Base-by-base conservation (phyloP, 2,888 invertebrate genomes). In the Willowsia nigromaculata region DNA sequence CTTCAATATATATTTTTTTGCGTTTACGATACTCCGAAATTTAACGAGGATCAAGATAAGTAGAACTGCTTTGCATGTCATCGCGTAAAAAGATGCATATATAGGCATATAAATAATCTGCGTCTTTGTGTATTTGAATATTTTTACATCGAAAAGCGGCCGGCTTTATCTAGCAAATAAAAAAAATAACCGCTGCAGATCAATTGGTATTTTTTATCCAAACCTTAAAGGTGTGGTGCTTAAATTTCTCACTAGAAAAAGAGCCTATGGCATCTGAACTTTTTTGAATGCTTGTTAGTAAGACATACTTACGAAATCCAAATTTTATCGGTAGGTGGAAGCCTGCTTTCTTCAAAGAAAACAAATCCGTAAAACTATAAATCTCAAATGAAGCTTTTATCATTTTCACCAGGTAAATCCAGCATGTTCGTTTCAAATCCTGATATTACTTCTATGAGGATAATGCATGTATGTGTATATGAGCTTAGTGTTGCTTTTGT, bases 321-420 rank as follows among this genome's bases (percentile, higher is more conserved):
- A n/a, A 13, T 62, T 30, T 5, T 15, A 30, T 15, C 62, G 62
- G 30, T 37, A 0, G 30, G 68, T 68, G 68, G 4, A 25, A 22
- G 33, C 15, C 25, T 71, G 22, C 15, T 40, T 71, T 71, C 27
- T 40, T 25, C 25, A 15, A 30, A 43, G 43, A 71, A 71, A 37
- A 71, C 25, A 71, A 25, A 43, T 71, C 68, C 43, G 22, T 43
- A 25, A 65, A 59, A 82, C 65, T 15, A 80, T 82, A 82, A 82
- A 82, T 82, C 65, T 82, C 62, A 65, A 56, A 43, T 82, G 81
- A 82, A 82, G 62, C 62, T 82, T 82, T 82, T 82, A 82, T n/a
- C n/a, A n/a, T 82, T 62, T 80, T 82, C 81, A 40, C 62, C 40
- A 22, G 40, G 47, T 59, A 82, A 62, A 65, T 40, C 40, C 81